These are phyloP conservation scores for Cryptocheilus praepositus DNA, from an alignment of 2,888 invertebrate species.

Conservation along the genomic window DNA sequence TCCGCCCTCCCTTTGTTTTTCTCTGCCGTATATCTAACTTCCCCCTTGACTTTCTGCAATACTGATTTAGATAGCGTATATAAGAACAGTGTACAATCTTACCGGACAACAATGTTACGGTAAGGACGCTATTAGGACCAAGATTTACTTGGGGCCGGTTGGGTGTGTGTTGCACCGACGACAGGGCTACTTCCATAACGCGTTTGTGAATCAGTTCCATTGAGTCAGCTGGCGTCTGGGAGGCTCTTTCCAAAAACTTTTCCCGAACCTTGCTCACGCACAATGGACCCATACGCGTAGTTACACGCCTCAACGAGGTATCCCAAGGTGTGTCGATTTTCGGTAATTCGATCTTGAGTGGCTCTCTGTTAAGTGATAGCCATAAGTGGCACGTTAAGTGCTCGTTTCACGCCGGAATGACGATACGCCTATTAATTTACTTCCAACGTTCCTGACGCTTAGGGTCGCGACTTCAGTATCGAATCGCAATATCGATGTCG, in stretches of 20 bases:
- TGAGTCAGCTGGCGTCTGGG: conserved; percentile 32
- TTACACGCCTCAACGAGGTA: conserved; percentile 45
- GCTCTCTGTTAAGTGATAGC: conserved; percentile 70
- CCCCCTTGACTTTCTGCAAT: no score
- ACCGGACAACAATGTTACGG: no score
- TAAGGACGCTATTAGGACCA: no score
- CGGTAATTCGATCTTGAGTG: conserved; percentile 74
- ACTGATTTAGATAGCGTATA: no score
- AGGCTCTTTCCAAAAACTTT: conserved; percentile 45
- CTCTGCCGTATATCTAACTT: no score
- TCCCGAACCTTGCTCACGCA: conserved; percentile 30
- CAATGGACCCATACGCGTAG: conserved; percentile 29
- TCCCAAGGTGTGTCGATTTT: conserved; percentile 71
- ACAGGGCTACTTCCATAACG: no score
- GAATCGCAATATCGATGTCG: conserved; percentile 21
- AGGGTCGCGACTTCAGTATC: conserved; percentile 26
- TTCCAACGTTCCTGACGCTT: conserved; percentile 28
- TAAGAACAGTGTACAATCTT: no score
- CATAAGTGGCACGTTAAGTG: conserved; percentile 70
- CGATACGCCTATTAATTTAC: conserved; percentile 73
- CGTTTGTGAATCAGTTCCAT: no score
- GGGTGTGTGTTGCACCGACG: no score
- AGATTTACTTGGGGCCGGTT: no score
- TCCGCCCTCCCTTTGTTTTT: no score
- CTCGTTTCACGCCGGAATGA: conserved; percentile 69